phyloP scores from a whole-genome alignment of 2,113 vertebrate genomes.

The Petrocephalus microphthalmus region DNA sequence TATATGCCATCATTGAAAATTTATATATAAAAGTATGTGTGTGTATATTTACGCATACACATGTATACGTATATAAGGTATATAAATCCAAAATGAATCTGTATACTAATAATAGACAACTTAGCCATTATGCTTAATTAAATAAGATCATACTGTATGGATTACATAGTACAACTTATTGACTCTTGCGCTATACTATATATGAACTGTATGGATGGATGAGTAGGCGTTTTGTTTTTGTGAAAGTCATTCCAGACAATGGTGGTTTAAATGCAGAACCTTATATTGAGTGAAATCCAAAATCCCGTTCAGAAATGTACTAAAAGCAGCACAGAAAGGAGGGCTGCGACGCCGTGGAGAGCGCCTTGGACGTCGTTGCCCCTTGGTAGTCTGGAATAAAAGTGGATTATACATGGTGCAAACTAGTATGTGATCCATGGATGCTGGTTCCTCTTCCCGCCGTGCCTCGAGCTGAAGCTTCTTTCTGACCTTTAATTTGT shows the following conservation, averaged over 20 bases:
- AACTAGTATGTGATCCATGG: not conserved
- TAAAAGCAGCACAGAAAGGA: not conserved
- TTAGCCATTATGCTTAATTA: conserved; percentile 72
- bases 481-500: not conserved
- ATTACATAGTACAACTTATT: conserved; percentile 69
- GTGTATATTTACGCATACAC: conserved; percentile 47
- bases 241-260: conserved; percentile 56
- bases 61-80: conserved; percentile 43
- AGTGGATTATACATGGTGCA: not conserved
- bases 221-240: conserved; percentile 57
- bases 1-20: conserved; percentile 45
- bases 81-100: conserved; percentile 61
- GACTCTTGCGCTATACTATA: conserved; percentile 59
- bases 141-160: conserved; percentile 69
- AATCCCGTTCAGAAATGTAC: not conserved
- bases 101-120: conserved; percentile 71
- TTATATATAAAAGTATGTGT: conserved; percentile 36
- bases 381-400: not conserved
- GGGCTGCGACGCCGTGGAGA: not conserved
- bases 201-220: conserved; percentile 69
- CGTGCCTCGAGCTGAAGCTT: not conserved
- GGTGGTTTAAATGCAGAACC: not conserved
- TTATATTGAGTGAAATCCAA: not conserved
- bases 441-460: not conserved
- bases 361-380: not conserved